phyloP scores from a whole-genome alignment of 1,140 invertebrate genomes.

The Eurosta solidaginis region DNA sequence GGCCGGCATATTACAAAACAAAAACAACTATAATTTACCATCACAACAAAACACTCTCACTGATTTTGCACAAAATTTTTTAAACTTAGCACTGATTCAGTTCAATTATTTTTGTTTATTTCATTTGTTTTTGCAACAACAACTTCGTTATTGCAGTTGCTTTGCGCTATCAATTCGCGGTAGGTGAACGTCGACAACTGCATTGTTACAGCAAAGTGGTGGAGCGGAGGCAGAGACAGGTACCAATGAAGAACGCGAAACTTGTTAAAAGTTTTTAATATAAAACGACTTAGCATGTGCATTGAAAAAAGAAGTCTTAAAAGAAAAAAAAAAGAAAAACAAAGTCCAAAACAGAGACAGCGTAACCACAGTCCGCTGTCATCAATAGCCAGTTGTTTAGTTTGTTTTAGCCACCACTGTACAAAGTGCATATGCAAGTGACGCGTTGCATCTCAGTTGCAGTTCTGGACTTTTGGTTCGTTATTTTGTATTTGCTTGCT shows the following conservation, averaged over 20 bases:
- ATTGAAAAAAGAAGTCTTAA: neutral
- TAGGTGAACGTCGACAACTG: no score
- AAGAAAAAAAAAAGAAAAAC: neutral
- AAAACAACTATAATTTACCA: no score
- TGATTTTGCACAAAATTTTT: no score
- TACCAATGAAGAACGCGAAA: slow-evolving; percentile 12
- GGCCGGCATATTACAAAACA: no score
- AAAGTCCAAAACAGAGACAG: neutral
- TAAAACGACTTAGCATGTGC: neutral
- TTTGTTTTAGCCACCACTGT: neutral
- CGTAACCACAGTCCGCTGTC: neutral
- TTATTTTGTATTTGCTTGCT: neutral
- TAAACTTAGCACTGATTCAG: no score
- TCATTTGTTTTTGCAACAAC: no score
- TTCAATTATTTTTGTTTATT: no score
- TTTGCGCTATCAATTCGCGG: no score
- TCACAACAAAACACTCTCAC: no score
- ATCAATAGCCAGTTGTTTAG: neutral
- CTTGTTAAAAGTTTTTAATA: slow-evolving; percentile 2
- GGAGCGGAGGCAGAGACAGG: no score
- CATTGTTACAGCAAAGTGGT: no score
- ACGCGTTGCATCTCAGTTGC: neutral
- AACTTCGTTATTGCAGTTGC: no score
- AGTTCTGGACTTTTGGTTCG: neutral
- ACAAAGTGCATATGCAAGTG: neutral